Base-by-base conservation (phyloP, 2,797 vertebrate species). In the Loris lydekkerianus region DNA sequence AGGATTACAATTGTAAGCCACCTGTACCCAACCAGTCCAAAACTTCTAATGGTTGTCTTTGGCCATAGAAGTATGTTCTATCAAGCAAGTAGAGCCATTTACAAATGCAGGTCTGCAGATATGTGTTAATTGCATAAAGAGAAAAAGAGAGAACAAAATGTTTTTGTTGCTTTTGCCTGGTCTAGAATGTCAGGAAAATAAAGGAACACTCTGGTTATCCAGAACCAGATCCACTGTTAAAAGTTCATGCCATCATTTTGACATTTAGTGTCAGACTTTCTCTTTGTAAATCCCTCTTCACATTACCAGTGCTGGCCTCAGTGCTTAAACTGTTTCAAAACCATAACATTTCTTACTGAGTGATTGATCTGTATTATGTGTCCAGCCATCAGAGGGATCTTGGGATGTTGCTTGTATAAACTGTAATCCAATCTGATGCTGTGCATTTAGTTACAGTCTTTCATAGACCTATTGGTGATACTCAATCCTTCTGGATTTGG, bases 361-460 rank as follows among this genome's bases (percentile, higher is more conserved):
- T 99, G 98, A 99, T 98, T 99, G 98, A 99, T 99, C 98, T 98
- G 99, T 99, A 99, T 99, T 99, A 98, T 99, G 98, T 99, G 99
- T 99, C 99, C 98, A 98, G 99, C 99, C 99, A 99, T 99, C 99
- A 99, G 99, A 99, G 98, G 99, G 99, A 99, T 99, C 99, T 99
- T 99, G 99, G 99, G 99, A 99, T 98, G 98, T 98, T 99, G 99
- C 99, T 99, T 99, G 99, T 99, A 99, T 99, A 99, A 99, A 99
- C 99, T 99, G 99, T 99, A 99, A 99, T 98, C 98, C 98, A 99
- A 99, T 99, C 99, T 98, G 98, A 96, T 98, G 96, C 97, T 95
- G 96, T 96, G 98, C 98, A 98, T 99, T 99, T 96, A 97, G 99
- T 99, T 99, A 99, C 99, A 98, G 98, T 98, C 98, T 99, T 99